Conservation (phyloP, 2,113 vertebrate species). For the Aegithalos caudatus region DNA sequence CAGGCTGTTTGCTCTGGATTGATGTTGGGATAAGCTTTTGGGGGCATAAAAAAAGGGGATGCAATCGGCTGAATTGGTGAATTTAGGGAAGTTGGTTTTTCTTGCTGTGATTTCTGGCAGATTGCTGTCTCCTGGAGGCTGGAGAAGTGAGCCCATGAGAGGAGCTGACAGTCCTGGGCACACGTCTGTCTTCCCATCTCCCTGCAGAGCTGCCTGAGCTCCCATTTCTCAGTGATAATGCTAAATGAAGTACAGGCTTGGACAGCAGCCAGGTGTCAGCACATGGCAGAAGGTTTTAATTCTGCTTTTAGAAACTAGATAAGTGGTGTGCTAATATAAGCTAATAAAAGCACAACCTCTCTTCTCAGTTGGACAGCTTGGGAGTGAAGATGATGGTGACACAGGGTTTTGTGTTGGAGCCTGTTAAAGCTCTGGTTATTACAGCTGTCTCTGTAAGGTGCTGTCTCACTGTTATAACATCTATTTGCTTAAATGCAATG, state of each 20-base stretch:
- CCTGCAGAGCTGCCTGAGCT: background rate
- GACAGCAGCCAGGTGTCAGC: constrained; percentile 52
- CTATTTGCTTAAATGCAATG: background rate
- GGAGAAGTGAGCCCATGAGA: background rate
- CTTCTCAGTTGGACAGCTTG: constrained; percentile 24
- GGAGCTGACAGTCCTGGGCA: background rate
- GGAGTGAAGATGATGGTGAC: constrained; percentile 10
- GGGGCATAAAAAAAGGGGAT: no score
- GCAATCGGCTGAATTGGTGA: background rate
- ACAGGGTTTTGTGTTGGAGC: background rate
- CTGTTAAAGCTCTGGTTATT: constrained; percentile 25
- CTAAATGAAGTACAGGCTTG: constrained; percentile 7
- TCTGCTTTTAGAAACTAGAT: constrained; percentile 52
- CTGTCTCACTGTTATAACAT: background rate
- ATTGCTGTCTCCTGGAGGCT: background rate
- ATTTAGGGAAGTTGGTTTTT: background rate
- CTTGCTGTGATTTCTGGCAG: background rate
- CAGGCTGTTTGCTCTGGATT: background rate
- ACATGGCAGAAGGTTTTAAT: constrained; percentile 55
- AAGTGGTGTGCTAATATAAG: constrained; percentile 51
- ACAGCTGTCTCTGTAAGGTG: background rate
- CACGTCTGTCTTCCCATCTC: background rate
- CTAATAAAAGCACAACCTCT: constrained; percentile 36
- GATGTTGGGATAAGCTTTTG: background rate
- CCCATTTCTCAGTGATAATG: background rate